Evolutionary conservation across 2,113 vertebrate genomes (phyloP), one percentile per base, ranked within the genome.

Genomic region (Tretioscincus oriximinensis): DNA sequence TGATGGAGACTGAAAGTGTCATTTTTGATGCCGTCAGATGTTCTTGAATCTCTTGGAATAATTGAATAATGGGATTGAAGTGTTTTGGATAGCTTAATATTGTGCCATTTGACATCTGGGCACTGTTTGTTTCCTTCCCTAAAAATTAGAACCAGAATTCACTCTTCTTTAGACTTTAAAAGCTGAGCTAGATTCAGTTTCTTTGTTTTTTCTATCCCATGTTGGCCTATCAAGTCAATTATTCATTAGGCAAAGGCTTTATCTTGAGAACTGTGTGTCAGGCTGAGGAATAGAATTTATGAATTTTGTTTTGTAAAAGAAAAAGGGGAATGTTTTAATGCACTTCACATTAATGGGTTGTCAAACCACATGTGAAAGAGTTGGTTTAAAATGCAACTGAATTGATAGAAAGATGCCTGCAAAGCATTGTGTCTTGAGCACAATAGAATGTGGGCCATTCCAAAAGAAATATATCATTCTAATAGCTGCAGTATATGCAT

Each of bases 371-470:
- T 1, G 9, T 3, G 82, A 86, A 86, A 83, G 83, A 35, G 20
- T 49, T 84, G 76, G 7, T 80, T 90, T 87, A 64, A 18, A 45
- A 35, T 45, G 81, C 83, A 78, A 61, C 76, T 63, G 78, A 86
- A 85, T 71, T 63, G 79, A 80, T 89, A 84, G 26, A 83, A 84
- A 69, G 64, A 2, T 29, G 75, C 84, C 61, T 80, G 76, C 78
- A 78, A 87, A 86, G 49, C 65, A 79, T 84, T 91, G 81, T 91
- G 83, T 78, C 80, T 82, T 84, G n/a, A 26, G 49, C 84, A 86
- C 82, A 85, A 93, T 82, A 85, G 90, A 90, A 94, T 82, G 82
- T 54, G 64, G 84, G 87, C 83, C 89, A 83, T 81, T 91, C 77
- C 80, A 68, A 69, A 81, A 83, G 83, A 93, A 94, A 92, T 41